Evolutionary conservation across 2,113 vertebrate genomes (phyloP).

Genomic region (Candoia aspera): DNA sequence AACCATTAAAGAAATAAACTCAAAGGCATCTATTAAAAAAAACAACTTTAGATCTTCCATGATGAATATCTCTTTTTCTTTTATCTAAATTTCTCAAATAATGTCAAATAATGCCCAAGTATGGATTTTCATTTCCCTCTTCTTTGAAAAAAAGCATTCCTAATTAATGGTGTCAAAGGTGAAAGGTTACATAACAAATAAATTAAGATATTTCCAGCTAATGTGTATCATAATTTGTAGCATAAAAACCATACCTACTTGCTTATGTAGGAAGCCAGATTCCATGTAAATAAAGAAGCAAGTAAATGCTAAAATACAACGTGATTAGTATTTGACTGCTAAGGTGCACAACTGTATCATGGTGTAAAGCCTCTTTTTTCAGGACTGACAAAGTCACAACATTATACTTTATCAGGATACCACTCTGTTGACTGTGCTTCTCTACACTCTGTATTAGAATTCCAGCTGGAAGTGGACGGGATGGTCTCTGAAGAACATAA

Average conservation of each 20-base stretch:
- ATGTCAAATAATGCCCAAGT: neutral
- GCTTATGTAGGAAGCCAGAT: neutral
- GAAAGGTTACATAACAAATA: neutral
- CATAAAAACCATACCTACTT: accelerated
- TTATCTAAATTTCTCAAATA: neutral
- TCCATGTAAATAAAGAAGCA: neutral
- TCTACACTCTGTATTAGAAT: constrained; percentile 54
- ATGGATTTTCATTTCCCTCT: no score
- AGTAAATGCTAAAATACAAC: constrained; percentile 22
- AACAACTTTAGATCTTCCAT: neutral
- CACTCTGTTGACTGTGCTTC: constrained; percentile 62
- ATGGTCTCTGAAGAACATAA: constrained; percentile 47
- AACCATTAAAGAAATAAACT: neutral
- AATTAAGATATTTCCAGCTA: neutral
- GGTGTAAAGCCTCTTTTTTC: constrained; percentile 45
- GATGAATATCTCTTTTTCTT: neutral
- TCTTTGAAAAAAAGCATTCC: neutral
- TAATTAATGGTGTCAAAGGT: no score
- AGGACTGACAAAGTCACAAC: constrained; percentile 45
- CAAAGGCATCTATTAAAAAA: neutral
- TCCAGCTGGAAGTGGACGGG: constrained; percentile 59
- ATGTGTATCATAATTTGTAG: accelerated
- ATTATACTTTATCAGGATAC: constrained; percentile 60
- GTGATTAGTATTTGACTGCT: constrained; percentile 14
- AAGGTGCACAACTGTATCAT: neutral